A percentile compares a stretch with the other conserved stretches of the same genome.
Conservation (phyloP, 2,113 vertebrate genomes). For the Mola mola region DNA sequence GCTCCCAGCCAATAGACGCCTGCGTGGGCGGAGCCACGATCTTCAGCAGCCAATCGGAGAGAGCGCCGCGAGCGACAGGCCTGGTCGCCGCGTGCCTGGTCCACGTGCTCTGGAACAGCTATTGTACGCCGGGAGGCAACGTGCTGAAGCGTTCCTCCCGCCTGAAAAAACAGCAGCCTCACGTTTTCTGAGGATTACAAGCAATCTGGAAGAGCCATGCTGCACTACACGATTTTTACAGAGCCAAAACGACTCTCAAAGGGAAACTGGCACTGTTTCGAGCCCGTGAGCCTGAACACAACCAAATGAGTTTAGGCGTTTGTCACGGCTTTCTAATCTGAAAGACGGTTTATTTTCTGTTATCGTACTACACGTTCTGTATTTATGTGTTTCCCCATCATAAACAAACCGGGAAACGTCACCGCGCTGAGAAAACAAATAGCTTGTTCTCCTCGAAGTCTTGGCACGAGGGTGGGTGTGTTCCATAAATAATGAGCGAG, state of each 20-base stretch:
- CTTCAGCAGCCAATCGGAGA: constrained; percentile 60
- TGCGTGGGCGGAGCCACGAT: constrained; percentile 56
- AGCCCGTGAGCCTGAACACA: neutral
- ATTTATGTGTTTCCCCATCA: too few relatives aligned
- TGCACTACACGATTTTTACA: constrained; percentile 20
- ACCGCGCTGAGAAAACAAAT: constrained; percentile 52
- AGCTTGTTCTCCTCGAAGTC: constrained; percentile 56
- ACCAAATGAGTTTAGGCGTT: neutral
- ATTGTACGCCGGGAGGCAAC: constrained; percentile 76
- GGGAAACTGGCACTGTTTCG: neutral
- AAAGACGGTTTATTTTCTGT: neutral
- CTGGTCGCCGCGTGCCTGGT: constrained; percentile 73
- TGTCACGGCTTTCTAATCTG: neutral
- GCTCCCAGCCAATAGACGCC: constrained; percentile 69
- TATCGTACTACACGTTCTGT: neutral
- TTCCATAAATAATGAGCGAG: constrained; percentile 74
- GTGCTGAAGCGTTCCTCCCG: constrained; percentile 68
- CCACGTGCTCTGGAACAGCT: constrained; percentile 79
- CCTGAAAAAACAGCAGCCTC: constrained; percentile 69
- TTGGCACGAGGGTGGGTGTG: constrained; percentile 75
- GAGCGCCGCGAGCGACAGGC: constrained; percentile 52
- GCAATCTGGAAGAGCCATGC: constrained; percentile 59
- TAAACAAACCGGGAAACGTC: neutral
- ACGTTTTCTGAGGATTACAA: constrained; percentile 81
- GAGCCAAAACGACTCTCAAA: neutral